Evolutionary conservation across 2,113 vertebrate species (phyloP).

Genomic region (Strix aluco): DNA sequence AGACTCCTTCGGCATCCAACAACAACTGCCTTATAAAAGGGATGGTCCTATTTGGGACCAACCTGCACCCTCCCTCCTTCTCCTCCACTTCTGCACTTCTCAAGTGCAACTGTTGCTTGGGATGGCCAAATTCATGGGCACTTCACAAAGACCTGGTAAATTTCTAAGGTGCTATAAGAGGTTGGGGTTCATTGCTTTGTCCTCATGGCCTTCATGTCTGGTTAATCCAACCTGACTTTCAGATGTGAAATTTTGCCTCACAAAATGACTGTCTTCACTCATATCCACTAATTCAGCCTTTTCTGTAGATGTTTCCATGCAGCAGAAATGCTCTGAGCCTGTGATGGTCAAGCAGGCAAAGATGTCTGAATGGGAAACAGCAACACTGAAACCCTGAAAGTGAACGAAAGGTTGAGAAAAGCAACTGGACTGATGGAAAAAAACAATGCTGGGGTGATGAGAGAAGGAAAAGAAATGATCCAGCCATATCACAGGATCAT

Average conservation of each 20-base stretch:
- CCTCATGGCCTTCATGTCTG: not conserved
- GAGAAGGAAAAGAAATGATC: too few relatives aligned
- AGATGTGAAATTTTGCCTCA: not conserved
- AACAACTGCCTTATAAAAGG: not conserved
- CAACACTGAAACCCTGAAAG: not conserved
- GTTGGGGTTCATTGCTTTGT: not conserved
- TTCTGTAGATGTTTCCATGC: fast-evolving
- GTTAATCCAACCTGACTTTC: not conserved
- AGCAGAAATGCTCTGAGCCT: not conserved
- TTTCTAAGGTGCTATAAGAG: not conserved
- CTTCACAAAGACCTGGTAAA: not conserved
- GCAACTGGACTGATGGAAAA: not conserved
- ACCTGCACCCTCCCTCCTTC: not conserved
- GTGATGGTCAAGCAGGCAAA: not conserved
- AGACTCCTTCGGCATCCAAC: not conserved
- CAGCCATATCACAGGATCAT: too few relatives aligned
- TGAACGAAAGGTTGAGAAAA: not conserved
- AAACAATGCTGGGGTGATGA: too few relatives aligned
- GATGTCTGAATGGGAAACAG: not conserved
- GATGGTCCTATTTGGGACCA: not conserved
- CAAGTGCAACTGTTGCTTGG: not conserved
- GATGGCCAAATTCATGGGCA: not conserved
- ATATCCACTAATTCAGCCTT: not conserved
- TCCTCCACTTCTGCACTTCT: not conserved
- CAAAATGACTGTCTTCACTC: not conserved